Base-by-base conservation (phyloP, 2,113 vertebrate species). In the Eulemur macaco region DNA sequence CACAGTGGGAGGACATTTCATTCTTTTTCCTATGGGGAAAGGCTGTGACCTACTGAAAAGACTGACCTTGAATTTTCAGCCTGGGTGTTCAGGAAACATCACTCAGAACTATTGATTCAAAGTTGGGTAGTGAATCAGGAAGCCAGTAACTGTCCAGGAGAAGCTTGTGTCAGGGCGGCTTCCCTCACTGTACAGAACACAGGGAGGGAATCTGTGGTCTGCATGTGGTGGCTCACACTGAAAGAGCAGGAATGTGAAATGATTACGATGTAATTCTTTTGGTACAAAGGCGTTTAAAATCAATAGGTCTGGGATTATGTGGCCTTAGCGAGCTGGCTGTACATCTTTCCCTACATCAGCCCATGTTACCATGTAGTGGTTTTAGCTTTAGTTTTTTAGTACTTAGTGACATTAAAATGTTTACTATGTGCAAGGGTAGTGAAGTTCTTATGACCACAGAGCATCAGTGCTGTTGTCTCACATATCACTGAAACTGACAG, bases 61-160 rank as follows among this genome's bases (percentile, higher is more conserved):
- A 96, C 98, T 94, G 96, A 94, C 93, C 91, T 95, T 0, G 68
- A 97, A 82, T 1, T 63, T 63, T 10, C 93, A 98, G 97, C 93
- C 87, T 81, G 2, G 0, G 91, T 76, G 42, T 96, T 85, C 3
- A 42, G 96, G 39, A 95, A 97, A 86, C 84, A 73, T 88, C 93
- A 91, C 97, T 98, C 97, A 97, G 87, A 97, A 97, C 86, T 77
- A 95, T 69, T 98, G 97, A 84, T 97, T 98, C 78, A 89, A 66
- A 96, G 94, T 93, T 95, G 85, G 2, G 50, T 88, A 86, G 87
- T 74, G 71, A 76, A 23, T 52, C 63, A 68, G 10, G 89, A 76
- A 0, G 8, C 78, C 58, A 52, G 66, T 52, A 29, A 84, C 88
- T 52, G 45, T 37, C 29, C 31, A 84, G 13, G 91, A 97, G 95